Evolutionary conservation across 1,140 invertebrate species (phyloP).

Genomic region (Papilio machaon): DNA sequence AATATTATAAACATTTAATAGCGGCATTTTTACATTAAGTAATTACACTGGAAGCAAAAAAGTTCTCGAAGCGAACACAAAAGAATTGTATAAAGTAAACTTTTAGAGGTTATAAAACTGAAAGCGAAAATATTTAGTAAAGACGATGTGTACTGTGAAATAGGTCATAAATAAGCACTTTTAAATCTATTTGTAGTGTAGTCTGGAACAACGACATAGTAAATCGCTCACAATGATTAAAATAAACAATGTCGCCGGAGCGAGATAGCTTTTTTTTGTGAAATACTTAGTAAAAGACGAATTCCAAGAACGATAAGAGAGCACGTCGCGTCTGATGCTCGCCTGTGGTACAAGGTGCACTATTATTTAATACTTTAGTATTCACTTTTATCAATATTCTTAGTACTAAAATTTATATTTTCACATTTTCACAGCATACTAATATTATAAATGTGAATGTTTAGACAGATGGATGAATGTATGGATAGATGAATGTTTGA

Average conservation of each 20-base stretch:
- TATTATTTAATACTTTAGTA: not conserved
- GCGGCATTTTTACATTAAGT: constrained; percentile 6
- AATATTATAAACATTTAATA: constrained; percentile 2
- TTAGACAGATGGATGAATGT: too few species aligned
- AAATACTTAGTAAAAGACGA: constrained; percentile 77
- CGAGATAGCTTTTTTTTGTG: constrained; percentile 71
- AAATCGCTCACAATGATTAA: constrained; percentile 72
- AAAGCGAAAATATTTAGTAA: constrained; percentile 34
- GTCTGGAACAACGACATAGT: constrained; percentile 50
- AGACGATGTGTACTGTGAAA: constrained; percentile 1
- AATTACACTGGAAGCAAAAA: constrained; percentile 21
- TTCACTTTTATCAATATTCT: not conserved
- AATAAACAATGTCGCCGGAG: constrained; percentile 66
- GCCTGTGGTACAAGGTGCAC: constrained; percentile 46
- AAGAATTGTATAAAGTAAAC: constrained; percentile 25
- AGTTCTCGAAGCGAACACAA: constrained; percentile 13
- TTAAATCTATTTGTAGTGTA: constrained; percentile 39
- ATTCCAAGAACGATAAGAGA: constrained; percentile 74
- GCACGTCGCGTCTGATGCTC: constrained; percentile 57
- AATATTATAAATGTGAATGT: too few species aligned
- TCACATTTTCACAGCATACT: too few species aligned
- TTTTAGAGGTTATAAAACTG: constrained; percentile 36
- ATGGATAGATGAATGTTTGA: too few species aligned
- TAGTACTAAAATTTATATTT: not conserved
- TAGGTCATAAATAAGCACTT: constrained; percentile 41